phyloP scores from a whole-genome alignment of 2,113 vertebrate species.

The Mus spicilegus region DNA sequence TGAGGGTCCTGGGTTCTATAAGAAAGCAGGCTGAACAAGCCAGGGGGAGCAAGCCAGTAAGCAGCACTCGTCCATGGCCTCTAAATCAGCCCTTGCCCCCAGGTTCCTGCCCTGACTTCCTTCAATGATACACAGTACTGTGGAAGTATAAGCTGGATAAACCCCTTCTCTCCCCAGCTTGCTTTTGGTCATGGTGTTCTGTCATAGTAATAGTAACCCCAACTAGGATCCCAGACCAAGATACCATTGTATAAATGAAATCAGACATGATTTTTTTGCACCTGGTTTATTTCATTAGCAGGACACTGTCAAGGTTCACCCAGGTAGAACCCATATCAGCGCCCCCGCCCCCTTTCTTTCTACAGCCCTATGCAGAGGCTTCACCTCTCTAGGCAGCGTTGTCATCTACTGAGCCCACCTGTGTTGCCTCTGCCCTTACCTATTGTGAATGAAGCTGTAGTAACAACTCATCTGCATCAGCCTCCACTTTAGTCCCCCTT shows the following conservation, averaged over 20 bases:
- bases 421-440: background rate
- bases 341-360: background rate
- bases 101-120: background rate
- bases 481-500: background rate
- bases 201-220: background rate
- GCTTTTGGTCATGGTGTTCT: background rate
- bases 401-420: background rate
- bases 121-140: background rate
- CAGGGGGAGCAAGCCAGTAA: background rate
- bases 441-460: background rate
- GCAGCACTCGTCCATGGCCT: background rate
- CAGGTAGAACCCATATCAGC: background rate
- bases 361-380: rapidly evolving
- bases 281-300: background rate
- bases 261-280: background rate
- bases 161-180: background rate
- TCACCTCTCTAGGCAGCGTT: background rate
- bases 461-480: background rate
- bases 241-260: background rate
- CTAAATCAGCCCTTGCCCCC: background rate
- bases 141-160: background rate
- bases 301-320: background rate
- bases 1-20: background rate
- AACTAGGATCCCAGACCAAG: background rate
- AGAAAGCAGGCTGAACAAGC: background rate